Base-by-base conservation (phyloP, 2,888 invertebrate genomes). In the Pammene fasciana region DNA sequence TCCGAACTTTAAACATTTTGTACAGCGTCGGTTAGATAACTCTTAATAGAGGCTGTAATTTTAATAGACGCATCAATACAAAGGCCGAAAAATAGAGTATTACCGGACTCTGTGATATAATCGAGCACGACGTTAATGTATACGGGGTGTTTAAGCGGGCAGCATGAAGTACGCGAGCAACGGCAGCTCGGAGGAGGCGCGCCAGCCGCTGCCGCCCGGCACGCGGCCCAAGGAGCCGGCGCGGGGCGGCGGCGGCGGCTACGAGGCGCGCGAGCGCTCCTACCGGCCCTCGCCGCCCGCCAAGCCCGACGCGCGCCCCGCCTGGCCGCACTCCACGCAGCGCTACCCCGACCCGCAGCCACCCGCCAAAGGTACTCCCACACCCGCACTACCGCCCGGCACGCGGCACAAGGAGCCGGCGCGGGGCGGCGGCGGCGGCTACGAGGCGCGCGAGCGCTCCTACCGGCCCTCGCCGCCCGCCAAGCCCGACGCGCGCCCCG, bases 161-260 rank as follows among this genome's bases (percentile, higher is more conserved):
- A 88, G 79, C 74, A 83, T 91, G 76, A 93, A 93, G 73, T 93
- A 93, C 74, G 85, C 91, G 0, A 88, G 85, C 73, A 93, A 93
- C 72, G 90, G 90, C 50, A 86, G 81, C 43, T 75, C 89, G 7
- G 92, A 93, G 68, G 93, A 92, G 70, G 78, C 89, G 0, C 82
- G 93, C 57, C 92, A 92, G 72, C 90, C 91, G 1, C 84, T 92
- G 79, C 90, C 92, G 0, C 90, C 93, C 0, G 92, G 92, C 38
- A 88, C 90, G 14, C 84, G 93, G 26, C 26, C 26, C 61, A 91
- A 93, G 74, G 93, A 93, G 70, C 91, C 93, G 10, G 91, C 3
- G 82, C 89, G 26, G 26, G 26, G 26, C 26, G 26, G 26, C 2
- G 26, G 26, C 26, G 26, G 26, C 26, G 26, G 50, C 41, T 90